phyloP scores from a whole-genome alignment of 1,140 invertebrate species.

The Apocrypta bakeri region DNA sequence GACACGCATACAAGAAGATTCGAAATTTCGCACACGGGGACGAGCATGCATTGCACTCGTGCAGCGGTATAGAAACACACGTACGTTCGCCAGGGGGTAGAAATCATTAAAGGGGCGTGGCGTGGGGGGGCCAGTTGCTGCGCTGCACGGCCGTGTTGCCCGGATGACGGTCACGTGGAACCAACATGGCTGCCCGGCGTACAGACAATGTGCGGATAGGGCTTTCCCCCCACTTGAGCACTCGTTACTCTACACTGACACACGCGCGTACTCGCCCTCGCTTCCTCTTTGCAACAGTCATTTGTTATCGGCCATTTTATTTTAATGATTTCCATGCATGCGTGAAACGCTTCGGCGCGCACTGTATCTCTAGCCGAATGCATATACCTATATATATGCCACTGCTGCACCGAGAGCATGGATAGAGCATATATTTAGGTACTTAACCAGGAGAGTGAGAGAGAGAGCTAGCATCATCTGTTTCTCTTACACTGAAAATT shows the following conservation, averaged over 20 bases:
- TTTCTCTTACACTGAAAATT: conserved; percentile 43
- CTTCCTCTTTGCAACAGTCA: conserved; percentile 73
- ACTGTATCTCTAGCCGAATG: conserved; percentile 58
- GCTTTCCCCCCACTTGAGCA: background rate
- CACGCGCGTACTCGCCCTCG: conserved; percentile 25
- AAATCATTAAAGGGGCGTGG: conserved; percentile 76
- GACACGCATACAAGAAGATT: conserved; percentile 30
- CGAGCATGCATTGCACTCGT: too few relatives aligned
- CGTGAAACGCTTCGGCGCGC: conserved; percentile 72
- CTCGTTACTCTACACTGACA: conserved; percentile 8
- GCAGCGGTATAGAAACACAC: background rate
- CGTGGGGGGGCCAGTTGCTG: conserved; percentile 68
- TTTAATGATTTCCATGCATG: conserved; percentile 76
- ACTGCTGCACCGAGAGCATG: conserved; percentile 27
- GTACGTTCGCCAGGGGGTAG: conserved; percentile 71
- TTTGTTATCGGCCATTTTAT: conserved; percentile 76
- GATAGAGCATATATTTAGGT: conserved; percentile 58
- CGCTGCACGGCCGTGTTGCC: conserved; percentile 61
- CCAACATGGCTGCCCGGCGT: conserved; percentile 70
- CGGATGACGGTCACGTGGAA: conserved; percentile 75
- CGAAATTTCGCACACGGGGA: conserved; percentile 60
- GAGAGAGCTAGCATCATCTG: conserved; percentile 33
- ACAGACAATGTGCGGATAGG: background rate
- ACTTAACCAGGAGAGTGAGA: conserved; percentile 18
- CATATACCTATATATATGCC: conserved; percentile 34